phyloP scores from a whole-genome alignment of 2,888 invertebrate genomes.

The Gymnocheta viridis region DNA sequence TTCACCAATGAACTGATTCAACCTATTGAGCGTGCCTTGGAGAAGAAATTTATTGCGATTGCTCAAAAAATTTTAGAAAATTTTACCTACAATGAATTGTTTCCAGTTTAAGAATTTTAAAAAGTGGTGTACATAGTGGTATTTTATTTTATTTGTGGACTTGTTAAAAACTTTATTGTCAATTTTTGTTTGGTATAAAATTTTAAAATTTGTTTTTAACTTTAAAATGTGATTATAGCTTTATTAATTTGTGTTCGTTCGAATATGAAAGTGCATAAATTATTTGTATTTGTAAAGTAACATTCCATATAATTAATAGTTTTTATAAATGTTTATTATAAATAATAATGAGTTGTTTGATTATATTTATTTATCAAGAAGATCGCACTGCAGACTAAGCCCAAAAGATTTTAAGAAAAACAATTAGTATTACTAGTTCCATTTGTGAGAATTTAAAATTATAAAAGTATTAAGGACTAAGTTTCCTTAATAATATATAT shows the following conservation, averaged over 20 bases:
- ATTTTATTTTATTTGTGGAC: neutral
- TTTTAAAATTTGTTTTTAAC: conserved; percentile 20
- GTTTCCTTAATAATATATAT: no score
- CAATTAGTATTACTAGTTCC: neutral
- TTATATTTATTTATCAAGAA: neutral
- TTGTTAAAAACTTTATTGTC: neutral
- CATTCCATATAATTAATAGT: conserved; percentile 36
- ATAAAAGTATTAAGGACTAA: no score
- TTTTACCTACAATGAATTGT: conserved; percentile 84
- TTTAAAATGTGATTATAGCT: conserved; percentile 63
- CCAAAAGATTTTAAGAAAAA: neutral
- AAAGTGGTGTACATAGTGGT: neutral
- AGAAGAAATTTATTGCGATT: conserved; percentile 84
- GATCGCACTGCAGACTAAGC: neutral
- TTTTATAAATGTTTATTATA: conserved; percentile 48
- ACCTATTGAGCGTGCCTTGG: conserved; percentile 86
- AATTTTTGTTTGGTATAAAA: conserved; percentile 18
- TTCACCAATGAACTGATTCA: conserved; percentile 88
- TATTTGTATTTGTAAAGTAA: conserved; percentile 30
- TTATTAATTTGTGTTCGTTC: conserved; percentile 54
- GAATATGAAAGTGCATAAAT: neutral
- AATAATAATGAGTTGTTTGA: neutral
- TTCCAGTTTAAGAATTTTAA: conserved; percentile 81
- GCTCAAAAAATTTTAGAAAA: conserved; percentile 85
- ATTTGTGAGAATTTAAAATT: neutral